Base-by-base conservation (phyloP, 2,797 vertebrate genomes). In the Malacoctenus gilli region DNA sequence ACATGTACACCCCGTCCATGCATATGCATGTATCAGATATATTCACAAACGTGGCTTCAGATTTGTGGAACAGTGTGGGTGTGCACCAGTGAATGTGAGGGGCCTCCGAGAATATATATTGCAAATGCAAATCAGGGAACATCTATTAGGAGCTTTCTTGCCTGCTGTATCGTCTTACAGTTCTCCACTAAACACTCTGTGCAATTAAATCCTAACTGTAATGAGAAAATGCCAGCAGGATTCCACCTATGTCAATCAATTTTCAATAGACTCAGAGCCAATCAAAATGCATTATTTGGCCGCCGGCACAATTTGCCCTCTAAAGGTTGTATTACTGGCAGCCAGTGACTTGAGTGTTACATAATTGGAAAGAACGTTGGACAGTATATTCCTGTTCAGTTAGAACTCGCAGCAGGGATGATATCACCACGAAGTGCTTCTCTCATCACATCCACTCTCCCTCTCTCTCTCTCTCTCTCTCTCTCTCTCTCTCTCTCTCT, bases 401-500 rank as follows among this genome's bases (percentile, higher is more conserved):
- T 11, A 15, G 49, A 38, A 52, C 76, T 79, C 75, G 51, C 82
- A 73, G 71, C 50, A 5, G 65, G 77, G 71, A 78, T 71, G 81
- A 85, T 77, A 79, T 81, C 61, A 78, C 79, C 80, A 84, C 76
- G 84, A 77, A 87, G 68, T 83, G 81, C 80, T 54, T 76, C 77
- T 63, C 78, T 84, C 79, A 78, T 85, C 86, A 85, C 79, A 82
- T 84, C 86, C 75, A 66, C 55, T 40, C 51, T 56, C 64, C 65
- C 44, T 63, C n/a, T 54, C 71, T 39, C 20, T n/a, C 75, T 68
- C 55, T 40, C 51, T 56, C 64, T 65, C 44, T 63, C n/a, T 54
- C 71, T 39, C 20, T n/a, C 75, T 68, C 55, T 40, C 51, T 56
- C 64, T 65, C 44, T 63, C n/a, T 54, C 71, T 39, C 20, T n/a